Conservation (phyloP, 2,113 vertebrate genomes). For the Ceyx margarethae region DNA sequence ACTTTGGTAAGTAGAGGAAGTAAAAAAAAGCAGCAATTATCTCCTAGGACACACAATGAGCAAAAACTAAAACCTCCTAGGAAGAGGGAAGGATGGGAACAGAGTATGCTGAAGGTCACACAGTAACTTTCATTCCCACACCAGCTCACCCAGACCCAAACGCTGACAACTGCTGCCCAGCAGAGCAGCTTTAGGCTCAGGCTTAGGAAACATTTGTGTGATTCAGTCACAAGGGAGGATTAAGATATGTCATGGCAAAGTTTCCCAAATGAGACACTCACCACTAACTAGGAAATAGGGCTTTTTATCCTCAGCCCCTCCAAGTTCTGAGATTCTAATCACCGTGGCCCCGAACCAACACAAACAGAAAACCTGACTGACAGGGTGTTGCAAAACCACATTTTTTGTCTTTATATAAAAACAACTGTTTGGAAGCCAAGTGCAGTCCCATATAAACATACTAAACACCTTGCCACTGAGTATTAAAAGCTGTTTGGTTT, state of each 20-base stretch:
- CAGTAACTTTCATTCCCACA: constrained; percentile 31
- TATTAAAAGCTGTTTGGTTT: constrained; percentile 27
- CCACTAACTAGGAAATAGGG: constrained; percentile 31
- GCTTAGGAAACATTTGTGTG: constrained; percentile 14
- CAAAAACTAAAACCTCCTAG: constrained; percentile 47
- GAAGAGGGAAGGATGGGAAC: constrained; percentile 37
- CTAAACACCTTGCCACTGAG: constrained; percentile 40
- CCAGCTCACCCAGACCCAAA: constrained; percentile 44
- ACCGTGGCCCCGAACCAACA: not conserved
- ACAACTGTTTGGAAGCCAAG: constrained; percentile 55
- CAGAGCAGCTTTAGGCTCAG: constrained; percentile 25
- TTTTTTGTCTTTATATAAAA: constrained; percentile 47
- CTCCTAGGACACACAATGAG: constrained; percentile 63
- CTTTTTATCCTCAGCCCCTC: constrained; percentile 13
- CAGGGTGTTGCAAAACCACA: constrained; percentile 60
- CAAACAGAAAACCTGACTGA: constrained; percentile 61
- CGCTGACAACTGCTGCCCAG: constrained; percentile 34
- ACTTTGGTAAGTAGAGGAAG: constrained; percentile 52
- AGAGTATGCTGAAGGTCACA: constrained; percentile 1
- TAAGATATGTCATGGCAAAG: constrained; percentile 52
- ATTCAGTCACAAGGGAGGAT: constrained; percentile 11
- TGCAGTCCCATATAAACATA: constrained; percentile 20
- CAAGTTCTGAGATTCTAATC: constrained; percentile 45
- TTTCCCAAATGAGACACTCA: constrained; percentile 1
- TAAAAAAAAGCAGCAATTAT: constrained; percentile 66